Conservation (phyloP, 2,888 invertebrate genomes). For the Falcaria lacertinaria region DNA sequence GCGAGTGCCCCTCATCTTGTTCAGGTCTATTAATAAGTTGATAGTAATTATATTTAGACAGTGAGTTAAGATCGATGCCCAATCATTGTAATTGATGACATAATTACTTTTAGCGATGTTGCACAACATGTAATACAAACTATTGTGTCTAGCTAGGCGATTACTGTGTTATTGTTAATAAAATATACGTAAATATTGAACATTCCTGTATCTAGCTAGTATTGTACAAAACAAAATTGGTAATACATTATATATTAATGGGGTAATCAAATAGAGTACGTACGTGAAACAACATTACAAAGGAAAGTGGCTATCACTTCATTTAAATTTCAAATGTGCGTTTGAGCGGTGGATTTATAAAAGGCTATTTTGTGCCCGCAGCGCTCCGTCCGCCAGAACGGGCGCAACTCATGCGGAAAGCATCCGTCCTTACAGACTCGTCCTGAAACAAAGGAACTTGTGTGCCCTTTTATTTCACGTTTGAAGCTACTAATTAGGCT, state of each 20-base stretch:
- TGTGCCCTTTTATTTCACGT: background rate
- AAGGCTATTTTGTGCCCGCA: conserved; percentile 22
- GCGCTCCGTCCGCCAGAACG: conserved; percentile 19
- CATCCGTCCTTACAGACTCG: conserved; percentile 10
- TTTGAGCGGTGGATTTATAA: conserved; percentile 24
- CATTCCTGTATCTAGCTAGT: background rate
- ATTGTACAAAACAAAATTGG: too few species aligned
- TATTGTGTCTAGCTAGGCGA: too few species aligned
- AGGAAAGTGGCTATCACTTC: conserved; percentile 17
- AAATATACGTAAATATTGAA: too few species aligned
- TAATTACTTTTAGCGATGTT: background rate
- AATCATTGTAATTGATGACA: background rate
- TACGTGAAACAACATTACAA: conserved; percentile 7
- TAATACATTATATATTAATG: too few species aligned
- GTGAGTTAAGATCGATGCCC: background rate
- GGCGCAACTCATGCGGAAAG: conserved; percentile 14
- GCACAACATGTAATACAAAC: background rate
- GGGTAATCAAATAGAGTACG: background rate
- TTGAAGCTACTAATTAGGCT: background rate
- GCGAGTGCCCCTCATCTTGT: background rate
- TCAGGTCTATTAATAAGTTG: background rate
- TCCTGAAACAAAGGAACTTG: conserved; percentile 16
- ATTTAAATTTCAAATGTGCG: conserved; percentile 29
- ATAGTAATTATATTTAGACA: background rate
- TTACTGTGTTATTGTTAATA: too few species aligned